Evolutionary conservation across 2,797 vertebrate genomes (phyloP), one percentile per base, ranked within the genome.

Genomic region (Acanthornis magna): DNA sequence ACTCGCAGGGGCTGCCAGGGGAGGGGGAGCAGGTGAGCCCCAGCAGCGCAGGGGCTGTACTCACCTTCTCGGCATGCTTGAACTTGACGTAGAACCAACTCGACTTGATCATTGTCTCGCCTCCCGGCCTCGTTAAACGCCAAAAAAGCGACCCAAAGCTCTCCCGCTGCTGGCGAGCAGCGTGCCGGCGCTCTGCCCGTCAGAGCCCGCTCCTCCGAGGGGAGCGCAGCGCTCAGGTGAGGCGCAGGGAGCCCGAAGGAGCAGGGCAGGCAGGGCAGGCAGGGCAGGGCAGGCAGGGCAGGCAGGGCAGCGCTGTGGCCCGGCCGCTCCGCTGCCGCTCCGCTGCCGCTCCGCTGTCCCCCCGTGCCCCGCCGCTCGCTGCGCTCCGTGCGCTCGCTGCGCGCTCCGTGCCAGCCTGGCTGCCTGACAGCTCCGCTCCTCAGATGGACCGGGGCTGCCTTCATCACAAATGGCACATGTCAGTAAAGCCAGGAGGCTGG

Each of bases 51-150:
- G 73, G 81, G 88, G 63, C 71, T 38, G 13, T 26, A 97, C 99
- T 98, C 98, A 99, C 99, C 99, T 99, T 99, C 94, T 99, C 99
- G 3, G 98, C 99, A 96, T 99, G 99, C 97, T 99, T 99, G 98
- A 99, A 99, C 97, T 99, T 99, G 97, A 99, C 99, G 96, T 99
- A 99, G 98, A 99, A 99, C 99, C 99, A 99, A 94, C 98, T 99
- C 54, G 99, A 99, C 98, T 99, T 99, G 98, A 99, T 99, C 99
- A 99, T 99, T 53, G 71, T 97, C 30, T 97, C 96, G 29, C 94
- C 94, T 95, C 54, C 84, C 74, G 91, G 70, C 55, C 93, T 95
- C 17, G 47, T 63, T 42, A 29, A 48, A 57, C 34, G 29, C 38
- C 63, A 51, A 11, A 5, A 43, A 38, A 55, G 50, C 54, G 6